Base-by-base conservation (phyloP, 2,888 invertebrate species). In the Habroteleia sp. region DNA sequence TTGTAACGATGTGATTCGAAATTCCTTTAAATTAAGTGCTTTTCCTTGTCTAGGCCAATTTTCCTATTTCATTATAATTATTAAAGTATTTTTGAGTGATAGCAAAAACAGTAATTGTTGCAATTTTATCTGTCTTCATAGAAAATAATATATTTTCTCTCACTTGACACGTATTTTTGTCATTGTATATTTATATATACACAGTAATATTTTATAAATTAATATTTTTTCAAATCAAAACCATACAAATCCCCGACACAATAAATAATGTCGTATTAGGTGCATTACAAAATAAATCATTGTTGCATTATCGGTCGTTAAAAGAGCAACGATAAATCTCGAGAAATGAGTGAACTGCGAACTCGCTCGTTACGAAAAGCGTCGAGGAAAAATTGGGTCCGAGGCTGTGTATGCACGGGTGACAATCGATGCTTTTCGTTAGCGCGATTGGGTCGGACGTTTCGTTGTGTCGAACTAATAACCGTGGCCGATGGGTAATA, bases 401-500 rank as follows among this genome's bases (percentile, higher is more conserved):
- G 14, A 3, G 2, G 23, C 10, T 3, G 13, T 33, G 4, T 25
- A 31, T 11, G 17, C n/a, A n/a, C 13, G 6, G 23, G 17, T 44
- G 52, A 58, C 50, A 56, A 73, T 62, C 48, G 56, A 56, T 42
- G 50, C 3, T 48, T 56, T 60, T 50, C 14, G 60, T 35, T 62
- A 54, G 23, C 33, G 58, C 54, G 69, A 78, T 78, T 66, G 68
- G 65, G 56, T 60, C 69, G 62, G 48, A 20, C 63, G 62, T 72
- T 63, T 78, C 76, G 65, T 78, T 75, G 79, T 76, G 71, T 72
- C 54, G 39, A 56, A 56, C 60, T 80, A 81, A 82, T 80, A 82
- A 79, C 79, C 80, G 76, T 81, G 74, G 60, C 79, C 78, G 77
- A 81, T 78, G 79, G 80, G 77, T 81, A 79, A 81, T 79, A 65